Conservation (phyloP, 2,888 invertebrate species). For the Osmoderma eremita region DNA sequence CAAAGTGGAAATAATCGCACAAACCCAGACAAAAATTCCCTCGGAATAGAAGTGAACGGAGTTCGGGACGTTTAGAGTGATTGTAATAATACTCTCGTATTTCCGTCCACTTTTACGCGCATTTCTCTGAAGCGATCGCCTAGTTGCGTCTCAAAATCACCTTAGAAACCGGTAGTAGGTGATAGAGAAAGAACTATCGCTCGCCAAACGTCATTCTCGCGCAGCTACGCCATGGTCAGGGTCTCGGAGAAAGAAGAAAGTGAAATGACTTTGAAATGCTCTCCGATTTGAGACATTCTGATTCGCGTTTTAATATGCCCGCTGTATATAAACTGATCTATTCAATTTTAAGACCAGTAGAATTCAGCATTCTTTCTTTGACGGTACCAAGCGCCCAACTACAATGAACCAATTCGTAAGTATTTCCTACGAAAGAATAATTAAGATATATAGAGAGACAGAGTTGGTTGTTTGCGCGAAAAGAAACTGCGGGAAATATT, state of each 20-base stretch:
- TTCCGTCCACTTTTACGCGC: conserved; percentile 27
- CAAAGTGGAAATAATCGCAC: conserved; percentile 10
- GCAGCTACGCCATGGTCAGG: conserved; percentile 45
- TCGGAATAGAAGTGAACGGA: conserved; percentile 22
- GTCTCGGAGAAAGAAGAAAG: conserved; percentile 55
- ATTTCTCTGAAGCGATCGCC: conserved; percentile 3
- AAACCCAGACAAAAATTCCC: conserved; percentile 3
- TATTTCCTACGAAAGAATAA: conserved; percentile 15
- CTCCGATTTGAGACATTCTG: conserved; percentile 46
- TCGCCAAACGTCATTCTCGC: conserved; percentile 7
- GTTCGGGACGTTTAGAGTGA: conserved; percentile 26
- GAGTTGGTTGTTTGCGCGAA: too few relatives aligned
- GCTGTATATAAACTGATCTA: conserved; percentile 51
- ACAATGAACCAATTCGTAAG: conserved; percentile 48
- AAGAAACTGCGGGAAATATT: too few relatives aligned
- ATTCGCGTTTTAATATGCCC: conserved; percentile 48
- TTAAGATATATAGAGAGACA: too few relatives aligned
- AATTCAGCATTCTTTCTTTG: conserved; percentile 38
- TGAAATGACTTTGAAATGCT: conserved; percentile 53
- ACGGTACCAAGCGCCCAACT: conserved; percentile 35
- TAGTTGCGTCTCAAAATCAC: conserved; percentile 6
- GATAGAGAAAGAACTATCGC: conserved; percentile 12
- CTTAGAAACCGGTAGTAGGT: background rate
- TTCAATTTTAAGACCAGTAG: conserved; percentile 36
- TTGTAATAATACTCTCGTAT: conserved; percentile 39